Conservation (phyloP, 2,113 vertebrate species). For the Heterocephalus glaber region DNA sequence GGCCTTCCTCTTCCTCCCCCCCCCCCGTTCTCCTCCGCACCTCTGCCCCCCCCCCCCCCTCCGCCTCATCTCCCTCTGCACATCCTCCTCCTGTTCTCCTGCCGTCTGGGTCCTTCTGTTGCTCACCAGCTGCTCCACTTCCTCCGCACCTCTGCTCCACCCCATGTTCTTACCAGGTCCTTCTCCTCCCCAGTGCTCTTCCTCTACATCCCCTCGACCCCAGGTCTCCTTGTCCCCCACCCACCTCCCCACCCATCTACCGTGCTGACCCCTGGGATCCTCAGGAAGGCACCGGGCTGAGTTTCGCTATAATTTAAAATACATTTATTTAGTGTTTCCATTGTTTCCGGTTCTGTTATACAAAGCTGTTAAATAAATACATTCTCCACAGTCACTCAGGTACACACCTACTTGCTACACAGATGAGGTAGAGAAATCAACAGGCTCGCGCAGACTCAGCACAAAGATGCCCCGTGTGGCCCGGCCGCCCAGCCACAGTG, state of each 20-base stretch:
- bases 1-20: too few relatives aligned
- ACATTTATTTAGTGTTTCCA: slow-evolving; percentile 99
- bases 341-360: slow-evolving; percentile 98
- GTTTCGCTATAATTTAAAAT: slow-evolving; percentile 94
- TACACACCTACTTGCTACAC: slow-evolving; percentile 97
- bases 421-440: slow-evolving; percentile 99
- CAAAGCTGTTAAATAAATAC: slow-evolving; percentile 99
- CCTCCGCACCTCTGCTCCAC: neutral
- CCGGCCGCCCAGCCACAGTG: slow-evolving; percentile 64
- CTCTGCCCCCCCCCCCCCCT: too few relatives aligned
- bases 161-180: too few relatives aligned
- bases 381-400: slow-evolving; percentile 99
- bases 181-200: neutral
- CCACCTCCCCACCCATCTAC: neutral
- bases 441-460: slow-evolving; percentile 90
- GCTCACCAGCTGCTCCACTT: too few relatives aligned
- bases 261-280: neutral
- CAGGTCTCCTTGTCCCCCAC: neutral
- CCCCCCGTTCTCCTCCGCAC: too few relatives aligned
- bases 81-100: too few relatives aligned
- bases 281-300: slow-evolving; percentile 66
- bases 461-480: slow-evolving; percentile 75
- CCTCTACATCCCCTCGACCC: neutral
- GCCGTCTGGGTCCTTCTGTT: too few relatives aligned
- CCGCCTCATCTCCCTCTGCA: too few relatives aligned